Percentiles rank a stretch among this genome's conserved stretches.
phyloP scores from a whole-genome alignment of 2,888 invertebrate species.

The Pseudococcus longispinus region DNA sequence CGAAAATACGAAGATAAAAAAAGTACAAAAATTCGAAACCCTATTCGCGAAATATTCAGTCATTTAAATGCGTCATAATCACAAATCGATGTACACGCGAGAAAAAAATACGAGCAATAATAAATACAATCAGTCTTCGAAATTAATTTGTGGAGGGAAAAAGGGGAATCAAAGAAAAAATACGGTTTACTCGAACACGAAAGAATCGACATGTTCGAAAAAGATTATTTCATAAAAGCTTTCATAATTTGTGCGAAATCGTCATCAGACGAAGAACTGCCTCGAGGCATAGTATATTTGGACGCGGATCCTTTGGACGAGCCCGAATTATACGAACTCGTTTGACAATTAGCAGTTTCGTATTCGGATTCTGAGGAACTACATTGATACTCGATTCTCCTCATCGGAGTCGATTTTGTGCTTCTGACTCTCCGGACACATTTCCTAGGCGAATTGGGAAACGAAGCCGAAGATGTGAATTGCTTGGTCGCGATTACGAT shows the following conservation, averaged over 20 bases:
- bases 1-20: neutral
- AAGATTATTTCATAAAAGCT: slow-evolving; percentile 27
- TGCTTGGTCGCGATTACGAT: neutral
- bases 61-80: neutral
- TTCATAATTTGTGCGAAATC: slow-evolving; percentile 47
- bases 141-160: neutral
- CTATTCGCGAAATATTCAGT: neutral
- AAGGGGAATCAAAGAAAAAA: neutral
- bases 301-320: slow-evolving; percentile 18
- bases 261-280: slow-evolving; percentile 45
- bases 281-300: slow-evolving; percentile 38
- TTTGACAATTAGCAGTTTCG: slow-evolving; percentile 55
- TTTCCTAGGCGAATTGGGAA: slow-evolving; percentile 57
- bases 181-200: neutral
- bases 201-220: neutral
- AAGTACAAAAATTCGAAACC: neutral
- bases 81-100: neutral
- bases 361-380: slow-evolving; percentile 61
- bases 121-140: neutral
- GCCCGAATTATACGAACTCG: slow-evolving; percentile 14
- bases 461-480: slow-evolving; percentile 43
- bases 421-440: neutral
- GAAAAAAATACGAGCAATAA: neutral
- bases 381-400: slow-evolving; percentile 60
- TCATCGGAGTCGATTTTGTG: slow-evolving; percentile 40